These are phyloP conservation scores for Polyodon spathula DNA, from an alignment of 2,113 vertebrate species.

Conservation along the genomic window DNA sequence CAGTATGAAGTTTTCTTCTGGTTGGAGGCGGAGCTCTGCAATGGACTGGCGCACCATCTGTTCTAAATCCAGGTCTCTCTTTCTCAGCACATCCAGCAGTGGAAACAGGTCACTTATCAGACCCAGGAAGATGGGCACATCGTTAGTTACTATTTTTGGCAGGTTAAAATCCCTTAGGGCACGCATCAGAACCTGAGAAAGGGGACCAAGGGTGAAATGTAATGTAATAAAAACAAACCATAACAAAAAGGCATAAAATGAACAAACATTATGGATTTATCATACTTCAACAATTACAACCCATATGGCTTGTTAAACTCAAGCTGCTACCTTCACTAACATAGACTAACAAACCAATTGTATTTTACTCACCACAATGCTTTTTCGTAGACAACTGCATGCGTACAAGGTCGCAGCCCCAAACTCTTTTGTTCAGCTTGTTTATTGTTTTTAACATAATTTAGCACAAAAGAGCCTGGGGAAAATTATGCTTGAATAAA, in stretches of 20 bases:
- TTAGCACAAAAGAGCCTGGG: no score
- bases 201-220: slow-evolving; percentile 60
- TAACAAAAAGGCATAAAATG: slow-evolving; percentile 90
- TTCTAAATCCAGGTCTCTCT: slow-evolving; percentile 61
- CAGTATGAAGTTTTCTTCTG: slow-evolving; percentile 76
- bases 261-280: slow-evolving; percentile 91
- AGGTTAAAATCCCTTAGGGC: slow-evolving; percentile 72
- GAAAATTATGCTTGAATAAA: no score
- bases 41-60: slow-evolving; percentile 63
- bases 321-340: slow-evolving; percentile 77
- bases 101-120: slow-evolving; percentile 66
- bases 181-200: slow-evolving; percentile 55
- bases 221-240: slow-evolving; percentile 80
- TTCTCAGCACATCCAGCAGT: slow-evolving; percentile 58
- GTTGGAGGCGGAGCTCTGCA: slow-evolving; percentile 61
- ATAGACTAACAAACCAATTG: not conserved
- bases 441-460: no score
- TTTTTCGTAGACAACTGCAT: no score
- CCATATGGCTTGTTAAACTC: slow-evolving; percentile 98
- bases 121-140: slow-evolving; percentile 62
- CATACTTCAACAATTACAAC: slow-evolving; percentile 83
- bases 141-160: slow-evolving; percentile 62
- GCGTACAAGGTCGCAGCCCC: no score
- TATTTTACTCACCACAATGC: not conserved
- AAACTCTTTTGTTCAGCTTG: no score